Percentiles rank a stretch among this genome's conserved stretches.
These are phyloP conservation scores for Fabriciana adippe DNA, from an alignment of 2,888 invertebrate genomes.

Conservation along the genomic window DNA sequence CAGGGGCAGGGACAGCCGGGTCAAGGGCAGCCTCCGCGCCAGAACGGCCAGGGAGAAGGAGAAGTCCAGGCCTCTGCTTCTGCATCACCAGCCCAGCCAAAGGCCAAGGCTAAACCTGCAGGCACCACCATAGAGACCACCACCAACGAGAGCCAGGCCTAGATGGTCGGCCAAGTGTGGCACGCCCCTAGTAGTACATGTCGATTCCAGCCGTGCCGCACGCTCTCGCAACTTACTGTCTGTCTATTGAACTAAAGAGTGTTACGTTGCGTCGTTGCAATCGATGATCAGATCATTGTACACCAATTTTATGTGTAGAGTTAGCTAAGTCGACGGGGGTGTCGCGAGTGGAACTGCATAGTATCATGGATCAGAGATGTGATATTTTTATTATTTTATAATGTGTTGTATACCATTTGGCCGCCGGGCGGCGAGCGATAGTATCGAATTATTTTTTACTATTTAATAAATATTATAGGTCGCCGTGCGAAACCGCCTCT, in stretches of 20 bases:
- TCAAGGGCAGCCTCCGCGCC: conserved; percentile 51
- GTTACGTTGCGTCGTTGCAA: conserved; percentile 54
- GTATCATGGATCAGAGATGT: conserved; percentile 76
- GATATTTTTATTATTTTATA: conserved; percentile 73
- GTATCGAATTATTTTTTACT: conserved; percentile 40
- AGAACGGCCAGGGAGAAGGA: conserved; percentile 60
- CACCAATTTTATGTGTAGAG: conserved; percentile 38
- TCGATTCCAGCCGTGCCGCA: conserved; percentile 65
- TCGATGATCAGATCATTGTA: conserved; percentile 39
- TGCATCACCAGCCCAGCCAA: conserved; percentile 59
- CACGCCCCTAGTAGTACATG: conserved; percentile 65
- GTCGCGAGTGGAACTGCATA: conserved; percentile 66
- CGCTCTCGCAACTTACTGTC: conserved; percentile 37
- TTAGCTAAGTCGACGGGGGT: conserved; percentile 51
- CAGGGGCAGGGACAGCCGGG: conserved; percentile 50
- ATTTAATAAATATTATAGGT: conserved; percentile 41
- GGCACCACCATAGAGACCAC: conserved; percentile 73
- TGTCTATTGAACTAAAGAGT: conserved; percentile 61
- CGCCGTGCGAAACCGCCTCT: conserved; percentile 34
- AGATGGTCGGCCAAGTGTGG: conserved; percentile 55
- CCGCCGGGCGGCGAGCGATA: conserved; percentile 37
- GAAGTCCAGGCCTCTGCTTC: conserved; percentile 55
- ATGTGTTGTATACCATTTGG: conserved; percentile 55
- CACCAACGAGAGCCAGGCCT: conserved; percentile 80
- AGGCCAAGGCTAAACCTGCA: conserved; percentile 63